Conservation (phyloP, 2,113 vertebrate genomes). For the Entosphenus tridentatus region DNA sequence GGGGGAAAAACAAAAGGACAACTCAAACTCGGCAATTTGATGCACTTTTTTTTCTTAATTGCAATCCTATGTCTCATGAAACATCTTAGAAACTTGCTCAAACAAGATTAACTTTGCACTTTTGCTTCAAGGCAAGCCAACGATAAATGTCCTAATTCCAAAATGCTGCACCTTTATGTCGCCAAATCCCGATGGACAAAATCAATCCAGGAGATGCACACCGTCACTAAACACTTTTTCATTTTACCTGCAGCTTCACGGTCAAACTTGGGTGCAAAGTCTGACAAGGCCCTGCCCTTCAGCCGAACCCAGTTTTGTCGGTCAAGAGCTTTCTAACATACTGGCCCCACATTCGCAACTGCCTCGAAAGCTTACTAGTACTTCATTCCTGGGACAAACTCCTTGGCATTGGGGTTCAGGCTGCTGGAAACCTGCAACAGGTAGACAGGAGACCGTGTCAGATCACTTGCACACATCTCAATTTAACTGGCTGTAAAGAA, state of each 20-base stretch:
- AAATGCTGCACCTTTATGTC: not conserved
- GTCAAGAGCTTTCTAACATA: too few species aligned
- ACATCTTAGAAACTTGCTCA: too few species aligned
- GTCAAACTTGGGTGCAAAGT: too few species aligned
- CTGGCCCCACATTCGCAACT: too few species aligned
- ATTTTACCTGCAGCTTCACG: too few species aligned
- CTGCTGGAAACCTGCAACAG: constrained; percentile 71
- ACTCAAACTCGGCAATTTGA: not conserved
- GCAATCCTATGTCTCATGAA: too few species aligned
- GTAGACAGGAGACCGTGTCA: not conserved
- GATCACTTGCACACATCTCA: not conserved
- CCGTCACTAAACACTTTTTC: not conserved
- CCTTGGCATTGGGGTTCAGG: constrained; percentile 92
- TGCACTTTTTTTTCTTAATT: not conserved
- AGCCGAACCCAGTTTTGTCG: too few species aligned
- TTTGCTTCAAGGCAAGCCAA: not conserved
- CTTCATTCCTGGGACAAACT: constrained; percentile 88
- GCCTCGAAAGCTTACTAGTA: constrained; percentile 24
- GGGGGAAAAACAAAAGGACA: not conserved
- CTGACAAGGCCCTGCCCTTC: too few species aligned
- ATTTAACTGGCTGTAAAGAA: not conserved
- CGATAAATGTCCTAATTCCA: not conserved
- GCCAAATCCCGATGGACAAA: not conserved
- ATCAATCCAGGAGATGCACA: not conserved
- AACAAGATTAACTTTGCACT: too few species aligned